phyloP scores from a whole-genome alignment of 2,797 vertebrate species.

The Phalanger gymnotis region DNA sequence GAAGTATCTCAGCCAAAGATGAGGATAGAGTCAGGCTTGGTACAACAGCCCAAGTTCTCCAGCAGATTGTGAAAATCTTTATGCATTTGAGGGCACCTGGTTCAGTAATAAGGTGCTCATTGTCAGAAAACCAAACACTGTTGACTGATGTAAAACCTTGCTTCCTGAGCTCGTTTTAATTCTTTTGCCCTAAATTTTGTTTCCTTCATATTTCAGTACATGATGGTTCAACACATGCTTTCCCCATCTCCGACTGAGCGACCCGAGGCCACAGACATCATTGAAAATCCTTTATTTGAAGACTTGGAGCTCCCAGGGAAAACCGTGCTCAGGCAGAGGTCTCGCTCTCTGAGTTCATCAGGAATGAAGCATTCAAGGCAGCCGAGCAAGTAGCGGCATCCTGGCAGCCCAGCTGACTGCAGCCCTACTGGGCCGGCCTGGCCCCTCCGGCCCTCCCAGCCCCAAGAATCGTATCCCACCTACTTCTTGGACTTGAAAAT shows the following conservation, averaged over 20 bases:
- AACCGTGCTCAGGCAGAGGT: conserved; percentile 91
- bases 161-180: not conserved
- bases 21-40: not conserved
- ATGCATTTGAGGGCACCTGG: not conserved
- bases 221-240: conserved; percentile 97
- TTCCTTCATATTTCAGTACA: conserved; percentile 82
- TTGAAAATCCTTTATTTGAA: conserved; percentile 93
- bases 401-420: not conserved
- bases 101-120: too few species aligned
- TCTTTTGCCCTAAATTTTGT: not conserved
- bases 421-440: not conserved
- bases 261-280: conserved; percentile 94
- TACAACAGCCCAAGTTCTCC: not conserved
- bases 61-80: not conserved
- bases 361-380: conserved; percentile 88
- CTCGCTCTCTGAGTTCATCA: conserved; percentile 95
- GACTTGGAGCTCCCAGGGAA: conserved; percentile 92
- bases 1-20: not conserved
- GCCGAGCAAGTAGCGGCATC: conserved; percentile 79
- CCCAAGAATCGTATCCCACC: not conserved
- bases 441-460: not conserved
- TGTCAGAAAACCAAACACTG: not conserved
- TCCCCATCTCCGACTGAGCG: conserved; percentile 91
- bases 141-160: not conserved
- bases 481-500: not conserved